These are phyloP conservation scores for Arvicanthis niloticus DNA, from an alignment of 2,113 vertebrate genomes.

Conservation along the genomic window DNA sequence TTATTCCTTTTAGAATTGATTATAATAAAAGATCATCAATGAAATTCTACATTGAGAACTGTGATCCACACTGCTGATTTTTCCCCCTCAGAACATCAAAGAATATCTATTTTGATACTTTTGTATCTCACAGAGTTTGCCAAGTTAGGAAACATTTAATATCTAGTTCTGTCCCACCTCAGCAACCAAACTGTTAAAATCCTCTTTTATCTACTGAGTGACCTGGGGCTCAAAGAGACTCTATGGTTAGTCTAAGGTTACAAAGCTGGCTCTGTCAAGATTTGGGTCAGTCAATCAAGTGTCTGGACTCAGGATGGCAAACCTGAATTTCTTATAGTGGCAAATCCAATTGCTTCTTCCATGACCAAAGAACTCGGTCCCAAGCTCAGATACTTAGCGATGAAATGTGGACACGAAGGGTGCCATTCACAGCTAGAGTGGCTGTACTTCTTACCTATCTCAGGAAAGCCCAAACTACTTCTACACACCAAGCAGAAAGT, in stretches of 20 bases:
- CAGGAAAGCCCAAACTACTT: background rate
- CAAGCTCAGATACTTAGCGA: background rate
- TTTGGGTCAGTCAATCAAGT: background rate
- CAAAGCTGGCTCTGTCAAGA: background rate
- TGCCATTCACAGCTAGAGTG: background rate
- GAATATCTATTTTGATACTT: background rate
- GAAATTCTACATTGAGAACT: background rate
- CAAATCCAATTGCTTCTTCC: background rate
- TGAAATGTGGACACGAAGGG: background rate
- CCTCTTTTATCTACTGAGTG: background rate
- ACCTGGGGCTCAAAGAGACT: background rate
- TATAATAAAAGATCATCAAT: background rate
- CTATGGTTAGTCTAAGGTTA: background rate
- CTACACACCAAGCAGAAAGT: background rate
- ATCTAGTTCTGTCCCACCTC: background rate
- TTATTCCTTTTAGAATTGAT: slow-evolving; percentile 11
- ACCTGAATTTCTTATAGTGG: background rate
- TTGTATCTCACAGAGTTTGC: background rate
- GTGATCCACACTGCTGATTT: background rate
- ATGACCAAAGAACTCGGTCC: background rate
- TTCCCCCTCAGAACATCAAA: background rate
- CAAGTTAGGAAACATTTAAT: background rate
- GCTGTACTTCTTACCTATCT: background rate
- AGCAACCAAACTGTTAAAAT: background rate
- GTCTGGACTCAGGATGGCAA: background rate